Conservation (phyloP, 2,797 vertebrate genomes). For the Myotis daubentonii region DNA sequence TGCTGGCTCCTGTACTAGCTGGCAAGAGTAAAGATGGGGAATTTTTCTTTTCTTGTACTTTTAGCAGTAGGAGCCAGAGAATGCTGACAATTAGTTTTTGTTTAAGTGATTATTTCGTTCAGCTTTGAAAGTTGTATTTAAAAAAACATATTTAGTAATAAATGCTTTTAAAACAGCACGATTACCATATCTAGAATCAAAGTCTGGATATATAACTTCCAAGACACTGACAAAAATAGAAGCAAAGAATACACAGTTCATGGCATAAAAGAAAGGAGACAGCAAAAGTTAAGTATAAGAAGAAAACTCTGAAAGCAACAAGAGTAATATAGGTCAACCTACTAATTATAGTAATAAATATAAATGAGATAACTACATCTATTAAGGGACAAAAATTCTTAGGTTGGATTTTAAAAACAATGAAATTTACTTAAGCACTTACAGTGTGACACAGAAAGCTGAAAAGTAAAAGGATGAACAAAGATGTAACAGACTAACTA, state of each 20-base stretch:
- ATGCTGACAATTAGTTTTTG: neutral
- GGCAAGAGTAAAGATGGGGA: neutral
- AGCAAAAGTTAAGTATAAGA: neutral
- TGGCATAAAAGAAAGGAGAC: neutral
- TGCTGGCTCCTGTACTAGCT: neutral
- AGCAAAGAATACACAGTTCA: neutral
- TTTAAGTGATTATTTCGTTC: neutral
- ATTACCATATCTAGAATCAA: neutral
- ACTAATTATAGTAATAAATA: neutral
- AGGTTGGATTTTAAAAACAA: neutral
- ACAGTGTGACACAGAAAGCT: slow-evolving; percentile 27
- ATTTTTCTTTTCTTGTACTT: neutral
- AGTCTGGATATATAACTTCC: neutral
- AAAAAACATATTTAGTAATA: neutral
- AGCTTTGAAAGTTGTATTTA: neutral
- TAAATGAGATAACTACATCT: neutral
- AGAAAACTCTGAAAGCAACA: neutral
- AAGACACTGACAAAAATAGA: neutral
- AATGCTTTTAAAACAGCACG: neutral
- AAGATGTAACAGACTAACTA: neutral
- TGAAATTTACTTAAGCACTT: neutral
- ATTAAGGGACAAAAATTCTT: slow-evolving; percentile 23
- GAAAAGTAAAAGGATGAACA: neutral
- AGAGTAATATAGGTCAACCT: neutral
- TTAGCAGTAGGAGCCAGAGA: neutral